A percentile compares a stretch with the other conserved stretches of the same genome.
These are phyloP conservation scores for Aeoliscus strigatus DNA, from an alignment of 2,797 vertebrate species.

Conservation along the genomic window DNA sequence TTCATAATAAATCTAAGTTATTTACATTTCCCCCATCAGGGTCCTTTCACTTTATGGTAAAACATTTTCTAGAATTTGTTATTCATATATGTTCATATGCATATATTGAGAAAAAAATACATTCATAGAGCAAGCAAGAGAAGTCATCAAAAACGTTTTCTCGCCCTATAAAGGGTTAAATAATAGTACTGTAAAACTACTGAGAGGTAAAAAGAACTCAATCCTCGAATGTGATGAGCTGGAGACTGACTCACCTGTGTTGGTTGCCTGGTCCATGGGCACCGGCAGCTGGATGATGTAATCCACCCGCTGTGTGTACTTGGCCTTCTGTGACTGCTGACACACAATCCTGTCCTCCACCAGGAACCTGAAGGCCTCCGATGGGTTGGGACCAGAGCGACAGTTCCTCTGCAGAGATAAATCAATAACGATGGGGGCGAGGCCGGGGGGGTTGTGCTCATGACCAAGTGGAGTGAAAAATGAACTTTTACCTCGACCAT, in stretches of 20 bases:
- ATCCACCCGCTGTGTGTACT: slow-evolving; percentile 97
- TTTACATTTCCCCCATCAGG: too few species aligned
- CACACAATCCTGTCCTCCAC: slow-evolving; percentile 97
- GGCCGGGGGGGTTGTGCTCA: not conserved
- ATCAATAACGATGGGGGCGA: not conserved
- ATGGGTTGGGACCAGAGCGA: slow-evolving; percentile 92
- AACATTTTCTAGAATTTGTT: too few species aligned
- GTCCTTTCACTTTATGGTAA: too few species aligned
- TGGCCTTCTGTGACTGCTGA: slow-evolving; percentile 94
- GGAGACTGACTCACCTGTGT: slow-evolving; percentile 78
- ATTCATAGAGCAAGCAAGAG: too few species aligned
- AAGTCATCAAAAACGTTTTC: too few species aligned
- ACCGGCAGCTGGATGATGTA: slow-evolving; percentile 97
- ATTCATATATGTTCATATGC: too few species aligned
- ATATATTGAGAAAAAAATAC: too few species aligned
- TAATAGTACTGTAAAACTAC: not conserved
- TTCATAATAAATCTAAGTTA: too few species aligned
- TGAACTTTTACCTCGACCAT: slow-evolving; percentile 92
- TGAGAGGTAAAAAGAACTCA: too few species aligned
- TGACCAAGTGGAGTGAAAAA: not conserved
- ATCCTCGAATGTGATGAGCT: not conserved
- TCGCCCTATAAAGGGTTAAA: too few species aligned
- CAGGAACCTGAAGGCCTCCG: slow-evolving; percentile 95
- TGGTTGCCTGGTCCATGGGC: slow-evolving; percentile 95
- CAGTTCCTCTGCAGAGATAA: slow-evolving; percentile 85